These are phyloP conservation scores for Carposina sasakii DNA, from an alignment of 1,140 invertebrate genomes.

Conservation along the genomic window DNA sequence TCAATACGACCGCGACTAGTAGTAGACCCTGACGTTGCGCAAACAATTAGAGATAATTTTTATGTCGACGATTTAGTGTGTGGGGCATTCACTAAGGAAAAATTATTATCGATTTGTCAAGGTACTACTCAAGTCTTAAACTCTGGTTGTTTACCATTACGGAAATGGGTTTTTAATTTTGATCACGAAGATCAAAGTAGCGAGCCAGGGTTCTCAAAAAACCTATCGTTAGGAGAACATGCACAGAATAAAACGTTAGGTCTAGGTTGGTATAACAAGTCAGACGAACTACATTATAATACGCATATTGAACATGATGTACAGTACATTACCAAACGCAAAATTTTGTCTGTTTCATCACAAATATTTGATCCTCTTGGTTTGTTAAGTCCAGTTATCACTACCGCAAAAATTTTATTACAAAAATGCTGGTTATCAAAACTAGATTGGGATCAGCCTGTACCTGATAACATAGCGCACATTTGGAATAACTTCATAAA, in stretches of 20 bases:
- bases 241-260: conserved; percentile 21
- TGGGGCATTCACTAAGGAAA: too few species aligned
- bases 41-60: too few species aligned
- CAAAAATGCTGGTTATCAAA: conserved; percentile 49
- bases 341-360: conserved; percentile 24
- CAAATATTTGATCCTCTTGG: conserved; percentile 59
- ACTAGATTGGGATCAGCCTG: conserved; percentile 54
- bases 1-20: too few species aligned
- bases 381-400: conserved; percentile 42
- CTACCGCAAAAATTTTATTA: conserved; percentile 50
- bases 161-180: too few species aligned
- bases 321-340: conserved; percentile 16
- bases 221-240: too few species aligned
- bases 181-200: too few species aligned
- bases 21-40: too few species aligned
- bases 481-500: conserved; percentile 6
- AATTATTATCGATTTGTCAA: too few species aligned
- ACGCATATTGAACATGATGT: conserved; percentile 2
- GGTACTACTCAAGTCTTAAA: too few species aligned
- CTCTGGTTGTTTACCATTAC: too few species aligned
- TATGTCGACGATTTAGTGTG: too few species aligned
- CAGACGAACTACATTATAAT: conserved; percentile 14
- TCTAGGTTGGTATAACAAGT: conserved; percentile 11
- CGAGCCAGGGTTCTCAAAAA: too few species aligned
- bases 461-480: conserved; percentile 12